Base-by-base conservation (phyloP, 2,888 invertebrate genomes). In the Synanthedon myopaeformis region DNA sequence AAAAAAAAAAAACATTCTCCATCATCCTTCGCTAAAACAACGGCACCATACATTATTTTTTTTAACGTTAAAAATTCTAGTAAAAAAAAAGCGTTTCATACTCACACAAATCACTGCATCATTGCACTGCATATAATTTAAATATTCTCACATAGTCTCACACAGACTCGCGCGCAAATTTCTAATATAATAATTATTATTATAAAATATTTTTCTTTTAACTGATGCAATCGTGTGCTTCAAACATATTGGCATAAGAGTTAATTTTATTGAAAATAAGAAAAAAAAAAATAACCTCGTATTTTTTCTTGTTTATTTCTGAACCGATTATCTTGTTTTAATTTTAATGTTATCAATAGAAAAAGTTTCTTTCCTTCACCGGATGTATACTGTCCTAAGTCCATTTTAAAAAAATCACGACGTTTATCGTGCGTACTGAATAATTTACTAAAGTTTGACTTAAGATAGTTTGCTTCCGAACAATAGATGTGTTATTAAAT, bases 41-140 rank as follows among this genome's bases (percentile, higher is more conserved):
- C 79, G 77, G 78, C 74, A 75, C 73, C 65, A 62, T 64, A 69
- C 63, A 68, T 55, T 61, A 59, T 59, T 64, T 45, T n/a, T 23
- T 23, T 23, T 23, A 4, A 12, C 17, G 45, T 62, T 75, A 70
- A 65, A 72, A 74, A 65, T 70, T 72, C 75, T 80, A 82, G 72
- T 75, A 74, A 64, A 76, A 35, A 76, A 35, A 73, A 83, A 84
- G 84, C 82, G 72, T 78, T 67, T 72, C 81, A 81, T 78, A 76
- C 78, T 78, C 79, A 74, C 83, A 74, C 83, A 69, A 23, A 23
- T 73, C 69, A 71, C 69, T 67, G 71, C 74, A 64, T 65, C 62
- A 69, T 67, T 64, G 10, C n/a, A n/a, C n/a, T n/a, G n/a, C n/a
- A 10, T 35, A 35, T 35, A 35, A 62, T 64, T 66, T 60, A 65